phyloP scores from a whole-genome alignment of 2,113 vertebrate species.

The Periophthalmodon schlosseri region DNA sequence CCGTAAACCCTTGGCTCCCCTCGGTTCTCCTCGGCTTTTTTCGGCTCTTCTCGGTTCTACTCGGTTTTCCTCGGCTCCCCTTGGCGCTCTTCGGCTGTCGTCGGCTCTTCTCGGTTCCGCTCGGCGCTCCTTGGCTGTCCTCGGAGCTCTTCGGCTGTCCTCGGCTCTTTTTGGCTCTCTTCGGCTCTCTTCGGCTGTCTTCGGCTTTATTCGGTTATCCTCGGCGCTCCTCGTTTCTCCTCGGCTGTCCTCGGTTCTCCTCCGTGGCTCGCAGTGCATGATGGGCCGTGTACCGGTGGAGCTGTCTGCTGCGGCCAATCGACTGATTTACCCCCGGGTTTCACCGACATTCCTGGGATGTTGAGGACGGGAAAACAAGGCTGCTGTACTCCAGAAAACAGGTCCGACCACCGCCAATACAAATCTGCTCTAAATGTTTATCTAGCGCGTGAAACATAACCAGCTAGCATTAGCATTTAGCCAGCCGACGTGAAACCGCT shows the following conservation, averaged over 20 bases:
- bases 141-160: too few species aligned
- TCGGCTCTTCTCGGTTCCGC: too few species aligned
- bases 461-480: conserved; percentile 39
- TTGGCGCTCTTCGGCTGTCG: too few species aligned
- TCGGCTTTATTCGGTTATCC: neutral
- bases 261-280: conserved; percentile 48
- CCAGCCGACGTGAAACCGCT: conserved; percentile 58
- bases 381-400: conserved; percentile 59
- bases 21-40: too few species aligned
- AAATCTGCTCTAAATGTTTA: neutral
- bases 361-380: conserved; percentile 43
- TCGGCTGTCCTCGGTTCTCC: neutral
- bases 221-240: neutral
- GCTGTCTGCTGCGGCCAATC: neutral
- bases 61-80: too few species aligned
- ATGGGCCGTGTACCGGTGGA: conserved; percentile 45
- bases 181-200: neutral
- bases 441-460: conserved; percentile 1
- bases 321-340: conserved; percentile 18
- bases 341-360: conserved; percentile 52
- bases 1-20: too few species aligned
- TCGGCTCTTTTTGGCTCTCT: too few species aligned
- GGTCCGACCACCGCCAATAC: conserved; percentile 30
- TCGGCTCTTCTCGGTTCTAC: too few species aligned
- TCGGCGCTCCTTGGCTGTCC: too few species aligned